Conservation (phyloP, 37 sponge, comb jelly and placozoan genomes). For the Hormiphora californensis region DNA sequence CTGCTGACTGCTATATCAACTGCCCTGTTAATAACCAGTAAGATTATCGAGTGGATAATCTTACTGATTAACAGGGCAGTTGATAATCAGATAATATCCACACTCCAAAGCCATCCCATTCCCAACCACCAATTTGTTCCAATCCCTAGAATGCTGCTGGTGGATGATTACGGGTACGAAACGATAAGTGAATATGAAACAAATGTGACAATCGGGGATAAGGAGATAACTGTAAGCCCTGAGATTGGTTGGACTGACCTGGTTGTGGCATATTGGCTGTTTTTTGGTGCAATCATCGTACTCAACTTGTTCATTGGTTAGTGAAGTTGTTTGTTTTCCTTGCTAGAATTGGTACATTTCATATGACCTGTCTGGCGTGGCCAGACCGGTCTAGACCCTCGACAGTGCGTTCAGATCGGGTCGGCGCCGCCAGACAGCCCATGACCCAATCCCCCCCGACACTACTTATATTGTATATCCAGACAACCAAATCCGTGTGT, state of each 20-base stretch:
- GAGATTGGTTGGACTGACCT: constrained; percentile 8
- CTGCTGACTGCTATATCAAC: too few species aligned
- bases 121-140: neutral
- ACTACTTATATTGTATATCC: too few species aligned
- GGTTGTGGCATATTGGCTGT: neutral
- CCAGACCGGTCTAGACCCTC: too few species aligned
- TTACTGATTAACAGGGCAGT: too few species aligned
- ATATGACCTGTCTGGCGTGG: neutral
- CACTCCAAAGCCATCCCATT: too few species aligned
- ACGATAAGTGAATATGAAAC: neutral
- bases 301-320: constrained; percentile 13
- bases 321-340: neutral
- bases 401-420: too few species aligned
- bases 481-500: too few species aligned
- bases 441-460: too few species aligned
- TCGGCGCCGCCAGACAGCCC: too few species aligned
- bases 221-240: neutral
- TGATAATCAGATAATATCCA: too few species aligned
- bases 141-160: constrained; percentile 21
- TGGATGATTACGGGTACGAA: constrained; percentile 24
- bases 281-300: constrained; percentile 7
- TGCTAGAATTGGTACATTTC: neutral
- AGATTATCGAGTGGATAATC: too few species aligned
- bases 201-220: neutral
- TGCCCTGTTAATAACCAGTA: too few species aligned